A percentile compares a stretch with the other conserved stretches of the same genome.
phyloP scores from a whole-genome alignment of 2,797 vertebrate species.

The Paramormyrops hopkinsi region DNA sequence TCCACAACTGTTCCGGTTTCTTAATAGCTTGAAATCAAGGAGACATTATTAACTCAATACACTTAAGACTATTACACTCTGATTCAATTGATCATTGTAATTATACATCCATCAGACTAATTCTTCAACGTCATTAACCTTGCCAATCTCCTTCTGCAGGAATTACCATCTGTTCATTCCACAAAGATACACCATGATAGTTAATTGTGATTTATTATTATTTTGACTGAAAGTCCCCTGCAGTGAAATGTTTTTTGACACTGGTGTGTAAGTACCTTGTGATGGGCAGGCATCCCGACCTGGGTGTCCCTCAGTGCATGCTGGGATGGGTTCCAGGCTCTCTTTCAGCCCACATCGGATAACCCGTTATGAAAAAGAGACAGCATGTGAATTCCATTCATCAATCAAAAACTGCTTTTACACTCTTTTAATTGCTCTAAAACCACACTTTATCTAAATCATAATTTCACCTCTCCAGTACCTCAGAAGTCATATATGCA shows the following conservation, averaged over 20 bases:
- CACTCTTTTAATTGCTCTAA: not conserved
- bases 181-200: conserved; percentile 4
- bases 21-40: conserved; percentile 18
- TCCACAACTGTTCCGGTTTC: conserved; percentile 2
- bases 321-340: not conserved
- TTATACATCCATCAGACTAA: conserved; percentile 66
- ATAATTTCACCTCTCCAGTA: not conserved
- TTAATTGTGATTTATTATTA: not conserved
- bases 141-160: conserved; percentile 60
- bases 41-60: conserved; percentile 34
- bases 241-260: not conserved
- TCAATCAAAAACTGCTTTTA: not conserved
- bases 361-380: not conserved
- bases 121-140: conserved; percentile 72
- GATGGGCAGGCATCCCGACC: not conserved
- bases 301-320: not conserved
- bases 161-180: conserved; percentile 62
- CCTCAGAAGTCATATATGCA: not conserved
- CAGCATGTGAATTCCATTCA: too few relatives aligned
- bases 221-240: not conserved
- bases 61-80: conserved; percentile 38
- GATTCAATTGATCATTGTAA: conserved; percentile 68
- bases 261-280: not conserved
- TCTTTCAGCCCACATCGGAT: not conserved
- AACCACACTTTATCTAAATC: not conserved